phyloP scores from a whole-genome alignment of 2,113 vertebrate genomes.

The Furnarius figulus region DNA sequence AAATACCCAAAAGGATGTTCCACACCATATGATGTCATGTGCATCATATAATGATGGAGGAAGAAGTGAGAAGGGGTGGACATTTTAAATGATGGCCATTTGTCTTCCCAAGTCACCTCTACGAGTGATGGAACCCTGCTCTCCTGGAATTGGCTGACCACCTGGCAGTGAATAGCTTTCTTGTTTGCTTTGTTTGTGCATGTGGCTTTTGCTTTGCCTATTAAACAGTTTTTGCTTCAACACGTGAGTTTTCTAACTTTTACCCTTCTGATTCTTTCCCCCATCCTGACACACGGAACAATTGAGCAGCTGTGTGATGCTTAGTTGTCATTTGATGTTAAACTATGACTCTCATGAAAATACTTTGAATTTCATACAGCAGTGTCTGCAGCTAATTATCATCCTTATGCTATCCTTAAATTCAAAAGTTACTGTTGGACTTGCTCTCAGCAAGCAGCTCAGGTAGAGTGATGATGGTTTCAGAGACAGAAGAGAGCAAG shows the following conservation, averaged over 20 bases:
- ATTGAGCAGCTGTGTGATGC: background rate
- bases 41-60: background rate
- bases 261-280: background rate
- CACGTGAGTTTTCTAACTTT: background rate
- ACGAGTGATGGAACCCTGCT: rapidly evolving
- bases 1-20: background rate
- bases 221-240: background rate
- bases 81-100: background rate
- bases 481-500: background rate
- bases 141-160: background rate
- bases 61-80: background rate
- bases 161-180: background rate
- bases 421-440: background rate
- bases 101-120: background rate
- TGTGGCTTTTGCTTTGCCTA: rapidly evolving
- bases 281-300: too few species aligned
- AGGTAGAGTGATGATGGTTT: background rate
- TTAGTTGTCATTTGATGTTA: background rate
- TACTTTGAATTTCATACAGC: background rate
- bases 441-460: background rate
- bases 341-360: background rate
- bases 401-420: background rate
- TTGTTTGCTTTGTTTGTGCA: rapidly evolving
- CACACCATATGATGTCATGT: rapidly evolving
- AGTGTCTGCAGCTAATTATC: background rate